Evolutionary conservation across 2,888 invertebrate species (phyloP).

Genomic region (Andrena fulva): DNA sequence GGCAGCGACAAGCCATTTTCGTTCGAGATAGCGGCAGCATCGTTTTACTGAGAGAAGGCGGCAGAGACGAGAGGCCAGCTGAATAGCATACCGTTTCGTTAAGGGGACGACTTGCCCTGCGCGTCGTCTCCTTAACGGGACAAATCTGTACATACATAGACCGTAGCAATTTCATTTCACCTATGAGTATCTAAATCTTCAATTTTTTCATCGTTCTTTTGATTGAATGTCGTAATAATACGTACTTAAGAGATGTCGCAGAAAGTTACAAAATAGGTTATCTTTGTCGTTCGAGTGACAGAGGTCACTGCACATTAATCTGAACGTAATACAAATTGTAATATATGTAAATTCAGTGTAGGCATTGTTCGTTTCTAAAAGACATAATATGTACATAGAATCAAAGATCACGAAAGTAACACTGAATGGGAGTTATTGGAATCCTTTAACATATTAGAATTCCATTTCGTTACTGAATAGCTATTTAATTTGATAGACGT

Average conservation of each 20-base stretch:
- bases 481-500: conserved; percentile 3
- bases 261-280: conserved; percentile 27
- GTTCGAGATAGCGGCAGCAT: no score
- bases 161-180: neutral
- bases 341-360: neutral
- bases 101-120: no score
- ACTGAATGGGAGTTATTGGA: neutral
- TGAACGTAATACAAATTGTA: conserved; percentile 1
- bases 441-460: neutral
- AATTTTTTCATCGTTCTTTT: conserved; percentile 2
- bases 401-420: neutral
- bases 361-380: neutral
- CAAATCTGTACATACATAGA: neutral
- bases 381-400: neutral
- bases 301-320: neutral
- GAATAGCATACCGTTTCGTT: no score
- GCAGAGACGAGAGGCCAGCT: no score
- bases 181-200: neutral
- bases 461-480: neutral
- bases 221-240: conserved; percentile 3
- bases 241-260: conserved; percentile 15
- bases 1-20: no score
- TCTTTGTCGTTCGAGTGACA: neutral
- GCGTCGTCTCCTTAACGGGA: no score
- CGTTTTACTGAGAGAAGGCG: no score